Evolutionary conservation across 64 coral and sea anemone genomes (phyloP).

Genomic region (Montipora cactus): DNA sequence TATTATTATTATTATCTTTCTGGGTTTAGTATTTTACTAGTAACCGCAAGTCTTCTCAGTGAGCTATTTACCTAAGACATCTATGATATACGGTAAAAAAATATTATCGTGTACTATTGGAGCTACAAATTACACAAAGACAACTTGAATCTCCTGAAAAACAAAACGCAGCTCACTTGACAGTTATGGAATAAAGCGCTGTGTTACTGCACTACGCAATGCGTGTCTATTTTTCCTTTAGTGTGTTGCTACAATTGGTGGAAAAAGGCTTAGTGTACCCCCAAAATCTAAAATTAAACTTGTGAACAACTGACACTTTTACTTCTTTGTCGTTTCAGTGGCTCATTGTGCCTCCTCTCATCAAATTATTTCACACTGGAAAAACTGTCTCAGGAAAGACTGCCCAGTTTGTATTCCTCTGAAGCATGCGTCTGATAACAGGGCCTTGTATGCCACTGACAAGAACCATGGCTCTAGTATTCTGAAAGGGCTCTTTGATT

Average conservation of each 20-base stretch:
- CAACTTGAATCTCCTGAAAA: too few relatives aligned
- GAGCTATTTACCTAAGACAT: too few relatives aligned
- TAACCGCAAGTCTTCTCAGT: too few relatives aligned
- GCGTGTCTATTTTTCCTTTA: background rate
- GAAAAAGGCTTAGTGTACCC: background rate
- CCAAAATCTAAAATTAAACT: background rate
- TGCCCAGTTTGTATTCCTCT: slow-evolving; percentile 96
- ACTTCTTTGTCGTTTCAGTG: slow-evolving; percentile 55
- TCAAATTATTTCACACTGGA: slow-evolving; percentile 99
- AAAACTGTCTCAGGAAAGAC: slow-evolving; percentile 91
- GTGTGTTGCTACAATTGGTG: background rate
- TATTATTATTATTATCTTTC: too few relatives aligned
- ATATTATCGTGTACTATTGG: too few relatives aligned
- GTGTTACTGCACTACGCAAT: too few relatives aligned
- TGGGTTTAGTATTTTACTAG: too few relatives aligned
- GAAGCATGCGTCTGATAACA: slow-evolving; percentile 96
- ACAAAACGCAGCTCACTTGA: too few relatives aligned
- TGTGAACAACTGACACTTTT: background rate
- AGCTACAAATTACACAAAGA: too few relatives aligned
- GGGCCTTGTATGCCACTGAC: slow-evolving; percentile 22
- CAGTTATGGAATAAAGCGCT: too few relatives aligned
- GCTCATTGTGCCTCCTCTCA: slow-evolving; percentile 98
- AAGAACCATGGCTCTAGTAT: slow-evolving; percentile 50
- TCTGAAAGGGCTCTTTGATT: slow-evolving; percentile 57
- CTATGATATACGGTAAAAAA: too few relatives aligned